phyloP scores from a whole-genome alignment of 2,797 vertebrate genomes.

The Karalla daura region DNA sequence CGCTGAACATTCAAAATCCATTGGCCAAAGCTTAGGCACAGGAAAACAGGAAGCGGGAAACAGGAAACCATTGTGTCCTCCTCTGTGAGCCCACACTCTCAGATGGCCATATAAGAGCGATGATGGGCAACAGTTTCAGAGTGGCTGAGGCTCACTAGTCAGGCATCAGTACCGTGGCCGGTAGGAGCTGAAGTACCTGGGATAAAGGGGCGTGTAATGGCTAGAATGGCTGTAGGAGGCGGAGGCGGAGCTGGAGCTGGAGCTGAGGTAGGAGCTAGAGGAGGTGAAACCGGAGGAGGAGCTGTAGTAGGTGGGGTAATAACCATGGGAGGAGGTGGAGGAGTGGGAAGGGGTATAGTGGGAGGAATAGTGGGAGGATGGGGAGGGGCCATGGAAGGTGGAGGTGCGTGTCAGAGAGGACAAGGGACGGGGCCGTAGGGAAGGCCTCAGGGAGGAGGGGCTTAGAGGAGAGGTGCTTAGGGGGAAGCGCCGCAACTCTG shows the following conservation, averaged over 20 bases:
- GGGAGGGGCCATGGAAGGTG: constrained; percentile 51
- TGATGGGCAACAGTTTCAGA: constrained; percentile 35
- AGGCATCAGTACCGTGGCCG: constrained; percentile 86
- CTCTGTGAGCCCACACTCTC: constrained; percentile 84
- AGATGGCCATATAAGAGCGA: constrained; percentile 37
- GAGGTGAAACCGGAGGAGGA: constrained; percentile 51
- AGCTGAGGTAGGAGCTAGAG: constrained; percentile 52
- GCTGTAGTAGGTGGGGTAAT: constrained; percentile 50
- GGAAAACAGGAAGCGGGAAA: constrained; percentile 62
- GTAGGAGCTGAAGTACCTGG: constrained; percentile 84
- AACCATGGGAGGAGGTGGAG: constrained; percentile 54
- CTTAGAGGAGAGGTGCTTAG: constrained; percentile 75
- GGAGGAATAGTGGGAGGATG: constrained; percentile 52
- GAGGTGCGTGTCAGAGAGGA: constrained; percentile 68
- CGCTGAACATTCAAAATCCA: constrained; percentile 75
- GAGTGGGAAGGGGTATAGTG: constrained; percentile 56
- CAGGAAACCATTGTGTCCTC: constrained; percentile 82
- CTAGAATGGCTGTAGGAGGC: constrained; percentile 68
- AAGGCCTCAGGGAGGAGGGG: constrained; percentile 65
- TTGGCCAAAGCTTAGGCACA: constrained; percentile 70
- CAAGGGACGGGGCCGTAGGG: constrained; percentile 72
- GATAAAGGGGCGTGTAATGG: constrained; percentile 77
- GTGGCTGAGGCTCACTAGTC: constrained; percentile 20
- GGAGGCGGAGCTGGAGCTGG: constrained; percentile 39
- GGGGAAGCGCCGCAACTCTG: constrained; percentile 72